phyloP scores from a whole-genome alignment of 2,888 invertebrate species.

The Perizoma flavofasciatum region DNA sequence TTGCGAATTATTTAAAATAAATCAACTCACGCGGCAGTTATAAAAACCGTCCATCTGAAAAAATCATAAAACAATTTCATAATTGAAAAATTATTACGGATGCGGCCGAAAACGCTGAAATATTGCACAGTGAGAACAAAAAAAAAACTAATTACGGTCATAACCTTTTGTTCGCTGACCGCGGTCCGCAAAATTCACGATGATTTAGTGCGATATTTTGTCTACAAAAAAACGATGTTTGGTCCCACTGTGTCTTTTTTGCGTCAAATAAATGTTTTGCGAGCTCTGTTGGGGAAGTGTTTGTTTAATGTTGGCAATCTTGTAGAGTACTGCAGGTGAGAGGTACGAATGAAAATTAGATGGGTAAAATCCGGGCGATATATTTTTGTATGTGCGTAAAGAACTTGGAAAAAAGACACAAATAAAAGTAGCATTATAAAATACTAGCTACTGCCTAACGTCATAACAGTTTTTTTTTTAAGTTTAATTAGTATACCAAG shows the following conservation, averaged over 20 bases:
- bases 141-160: constrained; percentile 70
- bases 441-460: neutral
- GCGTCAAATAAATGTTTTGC: constrained; percentile 38
- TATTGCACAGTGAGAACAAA: constrained; percentile 63
- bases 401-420: neutral
- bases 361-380: constrained; percentile 19
- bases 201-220: constrained; percentile 54
- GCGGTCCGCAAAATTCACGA: constrained; percentile 10
- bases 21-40: constrained; percentile 29
- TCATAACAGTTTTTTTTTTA: too few species aligned
- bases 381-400: constrained; percentile 19
- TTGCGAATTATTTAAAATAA: constrained; percentile 11
- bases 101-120: constrained; percentile 64
- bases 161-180: constrained; percentile 54
- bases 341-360: constrained; percentile 7
- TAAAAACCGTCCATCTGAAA: constrained; percentile 36
- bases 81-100: constrained; percentile 72
- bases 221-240: constrained; percentile 33
- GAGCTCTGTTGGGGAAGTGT: constrained; percentile 18
- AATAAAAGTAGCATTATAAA: neutral
- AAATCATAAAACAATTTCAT: constrained; percentile 53
- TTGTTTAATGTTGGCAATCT: constrained; percentile 32
- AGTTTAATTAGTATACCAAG: too few species aligned
- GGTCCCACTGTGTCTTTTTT: constrained; percentile 36
- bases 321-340: constrained; percentile 21